phyloP scores from a whole-genome alignment of 2,888 invertebrate species.

The Spatulosminthurus flaviceps region DNA sequence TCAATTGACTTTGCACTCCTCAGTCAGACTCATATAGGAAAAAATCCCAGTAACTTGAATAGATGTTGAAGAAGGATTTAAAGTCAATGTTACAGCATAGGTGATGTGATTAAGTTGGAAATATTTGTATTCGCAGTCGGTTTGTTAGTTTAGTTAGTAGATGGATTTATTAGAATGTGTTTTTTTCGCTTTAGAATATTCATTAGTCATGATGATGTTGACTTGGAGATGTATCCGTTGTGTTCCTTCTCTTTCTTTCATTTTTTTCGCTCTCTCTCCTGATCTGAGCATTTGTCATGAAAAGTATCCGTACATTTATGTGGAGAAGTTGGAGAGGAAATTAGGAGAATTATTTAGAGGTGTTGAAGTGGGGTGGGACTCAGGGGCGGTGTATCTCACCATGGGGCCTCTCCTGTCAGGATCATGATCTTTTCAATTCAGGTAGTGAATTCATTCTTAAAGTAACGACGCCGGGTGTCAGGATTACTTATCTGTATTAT shows the following conservation, averaged over 20 bases:
- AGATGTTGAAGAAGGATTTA: background rate
- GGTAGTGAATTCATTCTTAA: slow-evolving; percentile 53
- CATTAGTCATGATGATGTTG: slow-evolving; percentile 49
- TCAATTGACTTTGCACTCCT: too few relatives aligned
- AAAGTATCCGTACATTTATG: slow-evolving; percentile 31
- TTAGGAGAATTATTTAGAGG: slow-evolving; percentile 58
- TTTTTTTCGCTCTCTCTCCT: background rate
- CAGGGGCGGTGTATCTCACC: slow-evolving; percentile 53
- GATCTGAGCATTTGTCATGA: slow-evolving; percentile 28
- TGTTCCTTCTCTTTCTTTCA: background rate
- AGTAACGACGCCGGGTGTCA: slow-evolving; percentile 54
- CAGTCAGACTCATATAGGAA: too few relatives aligned
- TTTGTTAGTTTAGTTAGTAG: slow-evolving; percentile 42
- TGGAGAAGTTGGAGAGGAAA: slow-evolving; percentile 51
- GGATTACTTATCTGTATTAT: slow-evolving; percentile 51
- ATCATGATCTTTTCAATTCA: slow-evolving; percentile 60
- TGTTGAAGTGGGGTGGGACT: slow-evolving; percentile 57
- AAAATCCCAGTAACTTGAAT: background rate
- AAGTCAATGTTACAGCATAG: background rate
- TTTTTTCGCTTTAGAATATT: slow-evolving; percentile 40
- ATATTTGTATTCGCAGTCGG: slow-evolving; percentile 39
- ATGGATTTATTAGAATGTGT: slow-evolving; percentile 44
- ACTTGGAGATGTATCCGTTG: slow-evolving; percentile 17
- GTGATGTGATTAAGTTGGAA: slow-evolving; percentile 6
- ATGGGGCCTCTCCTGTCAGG: slow-evolving; percentile 57